Evolutionary conservation across 2,888 invertebrate genomes (phyloP).

Genomic region (Leucozona laternaria): DNA sequence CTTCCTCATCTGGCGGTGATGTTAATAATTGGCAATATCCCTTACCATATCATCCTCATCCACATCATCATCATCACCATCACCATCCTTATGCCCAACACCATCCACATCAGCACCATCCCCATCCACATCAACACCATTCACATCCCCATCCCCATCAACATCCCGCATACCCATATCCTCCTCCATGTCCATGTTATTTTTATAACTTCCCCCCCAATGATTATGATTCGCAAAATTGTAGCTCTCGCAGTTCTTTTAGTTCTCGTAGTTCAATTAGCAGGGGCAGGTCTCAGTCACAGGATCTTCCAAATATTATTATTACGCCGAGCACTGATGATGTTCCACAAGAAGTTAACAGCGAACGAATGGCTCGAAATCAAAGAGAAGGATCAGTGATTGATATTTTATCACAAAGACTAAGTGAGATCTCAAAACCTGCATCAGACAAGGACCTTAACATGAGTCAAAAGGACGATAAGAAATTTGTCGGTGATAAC

Average conservation of each 20-base stretch:
- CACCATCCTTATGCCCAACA: conserved; percentile 80
- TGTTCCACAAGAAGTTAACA: conserved; percentile 61
- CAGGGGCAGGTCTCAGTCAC: conserved; percentile 78
- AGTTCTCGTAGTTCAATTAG: conserved; percentile 59
- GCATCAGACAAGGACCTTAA: conserved; percentile 78
- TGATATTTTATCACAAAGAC: conserved; percentile 79
- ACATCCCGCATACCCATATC: conserved; percentile 48
- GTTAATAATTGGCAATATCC: conserved; percentile 77
- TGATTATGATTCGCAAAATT: conserved; percentile 78
- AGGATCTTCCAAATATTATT: conserved; percentile 81
- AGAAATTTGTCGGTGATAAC: conserved; percentile 79
- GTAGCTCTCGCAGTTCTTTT: conserved; percentile 68
- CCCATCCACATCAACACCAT: conserved; percentile 76
- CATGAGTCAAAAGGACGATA: conserved; percentile 78
- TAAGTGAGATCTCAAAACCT: conserved; percentile 79
- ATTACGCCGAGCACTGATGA: conserved; percentile 82
- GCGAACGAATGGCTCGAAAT: conserved; percentile 50
- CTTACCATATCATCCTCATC: conserved; percentile 39
- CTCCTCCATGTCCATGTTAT: conserved; percentile 67
- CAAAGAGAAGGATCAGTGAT: conserved; percentile 79
- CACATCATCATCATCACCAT: conserved; percentile 49
- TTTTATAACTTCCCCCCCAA: conserved; percentile 49
- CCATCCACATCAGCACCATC: conserved; percentile 78
- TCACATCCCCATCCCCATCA: conserved; percentile 44
- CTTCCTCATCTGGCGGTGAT: conserved; percentile 70